phyloP scores from a whole-genome alignment of 1,140 invertebrate species.

The Drosophila obscura region DNA sequence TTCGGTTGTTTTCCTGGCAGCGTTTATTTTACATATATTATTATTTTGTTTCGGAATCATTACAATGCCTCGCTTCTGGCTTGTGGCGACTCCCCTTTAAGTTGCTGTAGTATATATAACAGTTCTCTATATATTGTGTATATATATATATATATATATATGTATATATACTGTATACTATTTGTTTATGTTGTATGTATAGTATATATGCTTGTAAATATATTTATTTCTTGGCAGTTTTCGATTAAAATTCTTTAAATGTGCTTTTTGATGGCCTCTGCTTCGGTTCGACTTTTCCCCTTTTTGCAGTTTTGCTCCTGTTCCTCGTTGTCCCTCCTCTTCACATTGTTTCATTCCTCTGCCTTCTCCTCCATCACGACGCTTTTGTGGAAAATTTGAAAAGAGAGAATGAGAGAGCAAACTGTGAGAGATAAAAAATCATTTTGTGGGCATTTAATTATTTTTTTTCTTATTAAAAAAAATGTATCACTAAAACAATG shows the following conservation, averaged over 20 bases:
- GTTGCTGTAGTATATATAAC: constrained; percentile 21
- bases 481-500: background rate
- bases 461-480: background rate
- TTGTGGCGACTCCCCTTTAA: constrained; percentile 25
- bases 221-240: constrained; percentile 69
- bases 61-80: constrained; percentile 5
- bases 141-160: constrained; percentile 46
- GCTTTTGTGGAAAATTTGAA: background rate
- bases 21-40: constrained; percentile 76
- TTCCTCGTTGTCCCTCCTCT: constrained; percentile 22
- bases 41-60: constrained; percentile 40
- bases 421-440: constrained; percentile 35
- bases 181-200: constrained; percentile 25
- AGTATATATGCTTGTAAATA: constrained; percentile 53
- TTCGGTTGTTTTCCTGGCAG: constrained; percentile 61
- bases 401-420: background rate
- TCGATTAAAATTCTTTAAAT: constrained; percentile 79
- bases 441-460: constrained; percentile 55
- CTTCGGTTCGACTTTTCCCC: constrained; percentile 24
- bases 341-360: constrained; percentile 27
- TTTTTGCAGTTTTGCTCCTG: constrained; percentile 27
- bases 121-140: constrained; percentile 35
- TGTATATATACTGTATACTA: constrained; percentile 33
- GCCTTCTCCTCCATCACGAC: constrained; percentile 15
- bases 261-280: constrained; percentile 44